Conservation (phyloP, 2,113 vertebrate species). For the Ochotona princeps region DNA sequence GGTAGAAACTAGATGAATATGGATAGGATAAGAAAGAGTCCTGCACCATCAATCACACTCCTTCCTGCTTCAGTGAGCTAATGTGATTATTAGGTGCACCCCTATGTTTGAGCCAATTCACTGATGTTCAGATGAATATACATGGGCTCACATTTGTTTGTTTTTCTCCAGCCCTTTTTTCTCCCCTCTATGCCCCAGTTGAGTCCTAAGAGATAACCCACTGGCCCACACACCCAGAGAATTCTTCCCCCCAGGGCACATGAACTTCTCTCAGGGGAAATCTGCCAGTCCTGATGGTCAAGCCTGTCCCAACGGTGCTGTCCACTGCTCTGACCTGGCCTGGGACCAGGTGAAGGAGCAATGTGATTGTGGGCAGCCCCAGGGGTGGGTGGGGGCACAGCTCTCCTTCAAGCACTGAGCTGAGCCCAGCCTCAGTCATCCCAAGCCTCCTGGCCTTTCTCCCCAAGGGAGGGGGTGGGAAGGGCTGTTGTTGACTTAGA, state of each 20-base stretch:
- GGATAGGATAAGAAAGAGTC: background rate
- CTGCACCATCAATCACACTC: too few species aligned
- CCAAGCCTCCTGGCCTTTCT: background rate
- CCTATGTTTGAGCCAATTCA: background rate
- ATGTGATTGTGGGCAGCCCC: background rate
- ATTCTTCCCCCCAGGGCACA: background rate
- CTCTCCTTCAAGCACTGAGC: conserved; percentile 31
- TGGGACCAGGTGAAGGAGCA: background rate
- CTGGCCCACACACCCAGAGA: background rate
- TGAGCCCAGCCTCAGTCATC: background rate
- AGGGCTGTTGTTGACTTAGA: too few species aligned
- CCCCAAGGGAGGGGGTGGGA: background rate
- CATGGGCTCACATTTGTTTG: background rate
- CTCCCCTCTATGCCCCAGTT: background rate
- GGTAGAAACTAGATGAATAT: background rate
- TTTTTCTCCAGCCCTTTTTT: background rate
- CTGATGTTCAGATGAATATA: background rate
- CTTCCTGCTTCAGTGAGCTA: background rate
- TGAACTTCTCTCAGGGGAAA: too few species aligned
- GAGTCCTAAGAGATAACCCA: conserved; percentile 10
- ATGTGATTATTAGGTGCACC: background rate
- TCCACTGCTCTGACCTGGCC: background rate
- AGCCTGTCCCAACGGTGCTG: background rate
- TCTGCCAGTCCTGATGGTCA: background rate
- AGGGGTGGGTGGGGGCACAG: too few species aligned